Evolutionary conservation across 2,888 invertebrate species (phyloP).

Genomic region (Macroteleia sp.): DNA sequence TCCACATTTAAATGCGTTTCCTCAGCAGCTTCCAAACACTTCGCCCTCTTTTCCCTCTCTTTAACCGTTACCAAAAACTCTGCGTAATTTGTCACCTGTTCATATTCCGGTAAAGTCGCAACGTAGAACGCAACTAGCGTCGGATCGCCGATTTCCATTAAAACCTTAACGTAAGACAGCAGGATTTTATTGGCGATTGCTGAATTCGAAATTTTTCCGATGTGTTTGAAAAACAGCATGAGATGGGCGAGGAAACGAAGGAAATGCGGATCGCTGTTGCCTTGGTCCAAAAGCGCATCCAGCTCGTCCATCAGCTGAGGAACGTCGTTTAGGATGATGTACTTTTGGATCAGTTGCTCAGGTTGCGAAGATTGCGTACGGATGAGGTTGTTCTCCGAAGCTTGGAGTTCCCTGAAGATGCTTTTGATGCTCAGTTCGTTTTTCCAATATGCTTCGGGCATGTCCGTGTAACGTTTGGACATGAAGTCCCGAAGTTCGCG

Average conservation of each 20-base stretch:
- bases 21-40: constrained; percentile 89
- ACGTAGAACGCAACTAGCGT: constrained; percentile 94
- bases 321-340: constrained; percentile 93
- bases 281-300: constrained; percentile 87
- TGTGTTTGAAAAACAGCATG: constrained; percentile 91
- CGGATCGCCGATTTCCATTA: constrained; percentile 90
- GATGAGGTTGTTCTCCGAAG: constrained; percentile 86
- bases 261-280: constrained; percentile 86
- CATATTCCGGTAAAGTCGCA: constrained; percentile 89
- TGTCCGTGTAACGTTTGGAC: constrained; percentile 85
- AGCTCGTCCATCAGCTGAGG: constrained; percentile 89
- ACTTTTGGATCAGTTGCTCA: constrained; percentile 92
- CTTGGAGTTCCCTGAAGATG: constrained; percentile 88
- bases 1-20: constrained; percentile 92
- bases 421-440: constrained; percentile 88
- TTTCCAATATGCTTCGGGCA: constrained; percentile 89
- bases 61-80: constrained; percentile 88
- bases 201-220: constrained; percentile 88
- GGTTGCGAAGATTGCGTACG: constrained; percentile 87
- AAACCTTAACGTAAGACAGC: constrained; percentile 88
- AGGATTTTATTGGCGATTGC: constrained; percentile 90
- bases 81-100: constrained; percentile 87
- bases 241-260: constrained; percentile 94
- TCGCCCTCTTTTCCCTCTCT: constrained; percentile 87
- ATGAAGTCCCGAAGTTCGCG: constrained; percentile 88